Evolutionary conservation across 2,113 vertebrate genomes (phyloP).

Genomic region (Nasalis larvatus): DNA sequence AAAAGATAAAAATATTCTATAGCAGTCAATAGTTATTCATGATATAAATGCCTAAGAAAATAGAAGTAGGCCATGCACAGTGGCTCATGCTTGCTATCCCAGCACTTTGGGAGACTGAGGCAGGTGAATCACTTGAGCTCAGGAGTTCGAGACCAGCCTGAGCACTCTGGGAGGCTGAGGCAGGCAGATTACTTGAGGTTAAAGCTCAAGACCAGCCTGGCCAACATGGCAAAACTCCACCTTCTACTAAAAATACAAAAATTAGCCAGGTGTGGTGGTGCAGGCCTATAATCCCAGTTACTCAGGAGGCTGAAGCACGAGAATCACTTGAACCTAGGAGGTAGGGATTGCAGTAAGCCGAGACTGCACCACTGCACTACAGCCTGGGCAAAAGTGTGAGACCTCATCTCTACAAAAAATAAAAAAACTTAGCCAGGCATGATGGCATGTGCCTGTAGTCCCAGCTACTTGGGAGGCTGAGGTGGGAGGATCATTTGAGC

Average conservation of each 20-base stretch:
- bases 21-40: not conserved
- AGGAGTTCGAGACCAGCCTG: not conserved
- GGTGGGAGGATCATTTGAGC: not conserved
- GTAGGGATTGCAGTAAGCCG: too few species aligned
- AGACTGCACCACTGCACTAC: too few species aligned
- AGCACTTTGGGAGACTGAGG: not conserved
- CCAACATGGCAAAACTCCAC: too few species aligned
- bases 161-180: not conserved
- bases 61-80: not conserved
- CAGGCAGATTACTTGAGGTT: too few species aligned
- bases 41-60: constrained; percentile 1
- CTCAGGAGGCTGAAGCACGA: too few species aligned
- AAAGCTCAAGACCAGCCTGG: too few species aligned
- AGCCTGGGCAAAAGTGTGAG: not conserved
- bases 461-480: not conserved
- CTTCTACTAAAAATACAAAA: too few species aligned
- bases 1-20: not conserved
- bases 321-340: too few species aligned
- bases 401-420: not conserved
- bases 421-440: not conserved
- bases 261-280: too few species aligned
- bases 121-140: not conserved
- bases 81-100: not conserved
- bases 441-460: not conserved
- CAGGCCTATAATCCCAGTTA: too few species aligned